Evolutionary conservation across 2,113 vertebrate species (phyloP), one percentile per base, ranked within the genome.

Genomic region (Calyptommatus sinebrachiatus): DNA sequence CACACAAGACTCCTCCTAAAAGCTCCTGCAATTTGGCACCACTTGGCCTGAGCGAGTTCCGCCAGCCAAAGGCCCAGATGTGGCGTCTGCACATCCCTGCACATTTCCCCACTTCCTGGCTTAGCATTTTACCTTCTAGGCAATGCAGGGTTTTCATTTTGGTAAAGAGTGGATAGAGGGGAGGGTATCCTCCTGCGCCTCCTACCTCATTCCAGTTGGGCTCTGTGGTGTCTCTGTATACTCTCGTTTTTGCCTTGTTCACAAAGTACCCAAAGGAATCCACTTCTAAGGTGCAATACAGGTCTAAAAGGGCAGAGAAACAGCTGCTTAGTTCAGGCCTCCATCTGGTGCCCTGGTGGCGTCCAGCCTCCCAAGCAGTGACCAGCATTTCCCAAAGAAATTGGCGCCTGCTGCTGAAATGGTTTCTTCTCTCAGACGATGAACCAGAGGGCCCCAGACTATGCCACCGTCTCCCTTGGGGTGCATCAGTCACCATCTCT

Each of bases 241-340:
- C 97, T 0, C 98, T 94, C 0, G 98, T 99, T 91, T 98, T 98
- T 45, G 97, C 98, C 92, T 99, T 99, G 92, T 99, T 99, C 91
- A 99, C 98, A 31, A 99, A 99, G 92, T 99, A 99, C 11, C 97
- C 98, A 4, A 97, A 99, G 61, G 98, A 98, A 87, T 99, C 98
- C 90, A 99, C 97, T 89, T 99, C 98, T 79, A 99, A 92, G 0
- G 97, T 97, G 90, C 98, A 99, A 93, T 98, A 99, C 62, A 99
- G 92, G 89, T 97, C 98, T 81, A 10, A 2, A 6, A 60, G 81
- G 29, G 91, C 26, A 85, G 16, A 81, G 16, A 18, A 22, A 5
- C 4, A 84, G 48, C 82, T 78, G 16, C 5, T 62, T 67, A 0
- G 0, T 1, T 60, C 50, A 22, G 3, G 10, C 1, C 1, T 81